Evolutionary conservation across 2,113 vertebrate species (phyloP), one percentile per base, ranked within the genome.

Genomic region (Phrynocephalus versicolor): DNA sequence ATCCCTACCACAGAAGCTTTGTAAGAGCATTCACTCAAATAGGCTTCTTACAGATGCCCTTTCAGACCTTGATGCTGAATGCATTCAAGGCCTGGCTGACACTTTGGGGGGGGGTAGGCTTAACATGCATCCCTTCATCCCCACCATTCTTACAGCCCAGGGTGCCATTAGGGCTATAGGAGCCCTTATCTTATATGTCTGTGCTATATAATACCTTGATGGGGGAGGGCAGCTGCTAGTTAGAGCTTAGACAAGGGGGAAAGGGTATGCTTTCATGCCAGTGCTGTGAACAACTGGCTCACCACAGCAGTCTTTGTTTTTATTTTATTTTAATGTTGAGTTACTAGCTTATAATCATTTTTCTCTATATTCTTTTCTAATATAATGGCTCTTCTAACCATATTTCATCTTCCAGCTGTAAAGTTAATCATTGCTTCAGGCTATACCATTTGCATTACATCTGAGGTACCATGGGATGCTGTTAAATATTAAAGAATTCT

Each of bases 401-500:
- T 73, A 57, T 91, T 89, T 93, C 87, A 87, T 90, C 76, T 90
- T 89, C 23, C 73, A 90, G 41, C 74, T 89, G 69, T 91, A 88
- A 92, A 89, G 33, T 87, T 92, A 93, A 90, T 92, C 0, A 0
- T 86, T 88, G 55, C n/a, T 91, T 88, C 7, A 1, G 82, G 81
- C 58, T 85, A 58, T 13, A 76, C 12, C 35, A 89, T 89, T 92
- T 89, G 78, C 83, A 90, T 93, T 91, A 90, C 87, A 84, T 74
- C 70, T 60, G 86, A 85, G 79, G 62, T 1, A 1, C 13, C 27
- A 41, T 85, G 69, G 87, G 88, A 83, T 41, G 7, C 25, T 89
- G 77, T 70, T 93, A 86, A 91, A 89, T 95, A 90, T 89, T 88
- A 82, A 90, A 81, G 30, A 81, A 19, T 85, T 88, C 82, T 30